Base-by-base conservation (phyloP, 2,797 vertebrate species). In the Gephyroberyx darwinii region DNA sequence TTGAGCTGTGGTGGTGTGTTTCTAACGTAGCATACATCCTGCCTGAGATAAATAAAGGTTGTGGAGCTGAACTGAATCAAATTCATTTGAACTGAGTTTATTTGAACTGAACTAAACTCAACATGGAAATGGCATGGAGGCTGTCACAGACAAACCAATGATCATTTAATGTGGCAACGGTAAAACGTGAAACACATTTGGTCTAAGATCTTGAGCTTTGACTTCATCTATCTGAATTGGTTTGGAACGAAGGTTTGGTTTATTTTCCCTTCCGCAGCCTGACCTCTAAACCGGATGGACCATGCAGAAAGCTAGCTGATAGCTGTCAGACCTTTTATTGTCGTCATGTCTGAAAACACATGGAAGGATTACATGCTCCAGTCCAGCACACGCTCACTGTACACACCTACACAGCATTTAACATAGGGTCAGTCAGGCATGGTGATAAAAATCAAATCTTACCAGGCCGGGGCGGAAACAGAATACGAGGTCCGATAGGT, bases 401-500 rank as follows among this genome's bases (percentile, higher is more conserved):
- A 22, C 51, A 54, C 8, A 73, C 61, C 69, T 47, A 31, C 20
- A 39, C 50, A 12, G 31, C 41, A 14, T 31, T 48, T 56, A 8
- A 54, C 26, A 26, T 26, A 26, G 26, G 26, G 26, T 26, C 26
- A 26, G 26, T 26, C 5, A n/a, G 4, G 5, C 2, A 5, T 5
- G 48, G 47, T 19, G 47, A 8, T 19, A 52, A 52, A 12, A 26
- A 22, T 4, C 10, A 33, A 5, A 5, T 55, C 91, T 92, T 63
- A 93, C 92, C 90, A 2, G 55, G 75, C 13, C 75, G 85, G 59
- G 86, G 84, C 19, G 88, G 87, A 75, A 93, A 90, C 19, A 86
- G 66, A 3, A 41, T 10, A 1, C 71, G 78, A 4, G 81, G 55
- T 35, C 80, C 84, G 0, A 77, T 12, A 16, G 85, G 87, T 39